Evolutionary conservation across 1,140 invertebrate species (phyloP).

Genomic region (Sipha flava): DNA sequence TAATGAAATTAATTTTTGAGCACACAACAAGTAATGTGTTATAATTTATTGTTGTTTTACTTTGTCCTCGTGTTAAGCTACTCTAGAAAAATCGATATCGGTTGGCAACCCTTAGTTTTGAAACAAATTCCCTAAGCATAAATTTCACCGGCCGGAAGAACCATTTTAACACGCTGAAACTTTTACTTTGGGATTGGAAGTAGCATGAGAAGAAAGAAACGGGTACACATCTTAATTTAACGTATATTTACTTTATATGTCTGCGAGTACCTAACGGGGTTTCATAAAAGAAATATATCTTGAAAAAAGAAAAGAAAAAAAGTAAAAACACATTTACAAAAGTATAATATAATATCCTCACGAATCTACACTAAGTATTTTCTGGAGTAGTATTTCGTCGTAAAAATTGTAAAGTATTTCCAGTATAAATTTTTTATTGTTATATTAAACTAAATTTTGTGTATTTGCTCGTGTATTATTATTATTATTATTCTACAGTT

Average conservation of each 20-base stretch:
- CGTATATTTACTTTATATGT: constrained; percentile 11
- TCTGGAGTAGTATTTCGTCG: not conserved
- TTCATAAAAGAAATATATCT: not conserved
- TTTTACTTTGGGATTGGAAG: not conserved
- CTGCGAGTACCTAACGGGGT: not conserved
- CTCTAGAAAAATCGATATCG: constrained; percentile 11
- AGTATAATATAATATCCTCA: not conserved
- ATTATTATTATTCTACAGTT: too few species aligned
- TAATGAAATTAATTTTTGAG: not conserved
- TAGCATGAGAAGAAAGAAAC: not conserved
- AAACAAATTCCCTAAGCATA: constrained; percentile 9
- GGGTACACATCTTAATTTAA: constrained; percentile 1
- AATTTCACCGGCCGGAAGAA: constrained; percentile 11
- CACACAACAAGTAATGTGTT: not conserved
- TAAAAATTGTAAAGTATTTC: too few species aligned
- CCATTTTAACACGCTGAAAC: constrained; percentile 4
- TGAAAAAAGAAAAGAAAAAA: not conserved
- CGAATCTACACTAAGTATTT: not conserved
- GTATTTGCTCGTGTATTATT: too few species aligned
- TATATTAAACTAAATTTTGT: too few species aligned
- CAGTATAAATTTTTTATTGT: too few species aligned
- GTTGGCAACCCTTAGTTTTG: not conserved
- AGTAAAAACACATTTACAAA: not conserved
- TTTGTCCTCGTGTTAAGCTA: not conserved
- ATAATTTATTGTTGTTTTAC: not conserved